These are phyloP conservation scores for Thera britannica DNA, from an alignment of 2,888 invertebrate species.

Conservation along the genomic window DNA sequence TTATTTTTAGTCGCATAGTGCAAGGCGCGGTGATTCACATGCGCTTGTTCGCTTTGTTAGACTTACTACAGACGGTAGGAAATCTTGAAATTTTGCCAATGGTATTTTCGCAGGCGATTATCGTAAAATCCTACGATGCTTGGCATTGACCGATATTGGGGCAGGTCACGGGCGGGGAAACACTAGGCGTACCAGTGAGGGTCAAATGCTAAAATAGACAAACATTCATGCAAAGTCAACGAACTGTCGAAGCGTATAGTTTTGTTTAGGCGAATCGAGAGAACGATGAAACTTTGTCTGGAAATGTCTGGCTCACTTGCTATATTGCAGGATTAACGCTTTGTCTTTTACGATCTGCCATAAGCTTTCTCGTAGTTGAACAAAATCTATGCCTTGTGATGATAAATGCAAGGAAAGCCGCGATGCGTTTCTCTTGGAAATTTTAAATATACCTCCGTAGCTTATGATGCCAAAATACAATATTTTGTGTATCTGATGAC, in stretches of 20 bases:
- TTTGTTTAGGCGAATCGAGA: constrained; percentile 30
- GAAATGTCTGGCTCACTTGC: constrained; percentile 26
- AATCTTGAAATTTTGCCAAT: constrained; percentile 83
- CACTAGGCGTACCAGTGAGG: constrained; percentile 50
- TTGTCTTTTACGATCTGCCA: neutral
- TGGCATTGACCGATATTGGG: constrained; percentile 79
- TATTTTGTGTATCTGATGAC: no score
- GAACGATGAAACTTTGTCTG: constrained; percentile 19
- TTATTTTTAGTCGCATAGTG: constrained; percentile 33
- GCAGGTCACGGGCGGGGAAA: constrained; percentile 70
- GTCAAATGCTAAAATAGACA: constrained; percentile 41
- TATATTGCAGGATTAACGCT: constrained; percentile 7
- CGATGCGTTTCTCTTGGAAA: neutral
- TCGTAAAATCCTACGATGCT: constrained; percentile 75
- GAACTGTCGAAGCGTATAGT: constrained; percentile 31
- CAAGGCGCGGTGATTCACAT: constrained; percentile 63
- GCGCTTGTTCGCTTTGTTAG: constrained; percentile 62
- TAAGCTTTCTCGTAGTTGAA: neutral
- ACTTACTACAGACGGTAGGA: constrained; percentile 80
- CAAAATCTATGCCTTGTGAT: neutral
- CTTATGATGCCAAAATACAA: no score
- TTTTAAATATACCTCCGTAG: neutral
- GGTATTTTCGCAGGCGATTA: constrained; percentile 75
- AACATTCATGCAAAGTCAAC: constrained; percentile 37
- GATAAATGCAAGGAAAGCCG: constrained; percentile 8